phyloP scores from a whole-genome alignment of 2,113 vertebrate species.

The Sakesphorus luctuosus region DNA sequence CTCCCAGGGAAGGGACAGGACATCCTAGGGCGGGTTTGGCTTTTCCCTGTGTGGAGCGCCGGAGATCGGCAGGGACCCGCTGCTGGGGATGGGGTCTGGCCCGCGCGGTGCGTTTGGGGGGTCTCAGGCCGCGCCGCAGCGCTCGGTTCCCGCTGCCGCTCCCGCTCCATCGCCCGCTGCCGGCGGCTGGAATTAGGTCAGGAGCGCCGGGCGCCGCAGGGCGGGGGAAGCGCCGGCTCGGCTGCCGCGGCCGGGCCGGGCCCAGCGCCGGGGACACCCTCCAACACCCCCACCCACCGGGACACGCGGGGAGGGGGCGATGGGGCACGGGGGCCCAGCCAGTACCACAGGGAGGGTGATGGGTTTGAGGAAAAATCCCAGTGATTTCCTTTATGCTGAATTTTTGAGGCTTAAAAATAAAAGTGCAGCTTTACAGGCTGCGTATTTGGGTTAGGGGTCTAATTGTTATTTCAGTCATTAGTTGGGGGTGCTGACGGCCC shows the following conservation, averaged over 20 bases:
- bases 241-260: neutral
- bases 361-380: fast-evolving
- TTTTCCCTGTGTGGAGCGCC: neutral
- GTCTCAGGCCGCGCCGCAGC: neutral
- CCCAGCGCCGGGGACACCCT: neutral
- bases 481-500: neutral
- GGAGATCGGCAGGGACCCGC: neutral
- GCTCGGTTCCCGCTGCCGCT: neutral
- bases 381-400: neutral
- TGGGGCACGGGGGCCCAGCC: neutral
- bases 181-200: conserved; percentile 36
- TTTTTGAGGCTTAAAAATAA: neutral
- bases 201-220: neutral
- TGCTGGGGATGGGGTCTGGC: neutral
- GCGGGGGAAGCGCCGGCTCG: neutral
- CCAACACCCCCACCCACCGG: neutral
- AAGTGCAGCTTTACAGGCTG: neutral
- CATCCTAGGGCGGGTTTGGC: neutral
- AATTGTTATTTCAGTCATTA: neutral
- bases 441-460: neutral
- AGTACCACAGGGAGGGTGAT: neutral
- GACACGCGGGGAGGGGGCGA: neutral
- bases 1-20: neutral
- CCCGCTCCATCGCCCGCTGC: neutral
- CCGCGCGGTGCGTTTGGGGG: neutral